Conservation (phyloP, 1,140 invertebrate genomes). For the Teleogryllus occipitalis region DNA sequence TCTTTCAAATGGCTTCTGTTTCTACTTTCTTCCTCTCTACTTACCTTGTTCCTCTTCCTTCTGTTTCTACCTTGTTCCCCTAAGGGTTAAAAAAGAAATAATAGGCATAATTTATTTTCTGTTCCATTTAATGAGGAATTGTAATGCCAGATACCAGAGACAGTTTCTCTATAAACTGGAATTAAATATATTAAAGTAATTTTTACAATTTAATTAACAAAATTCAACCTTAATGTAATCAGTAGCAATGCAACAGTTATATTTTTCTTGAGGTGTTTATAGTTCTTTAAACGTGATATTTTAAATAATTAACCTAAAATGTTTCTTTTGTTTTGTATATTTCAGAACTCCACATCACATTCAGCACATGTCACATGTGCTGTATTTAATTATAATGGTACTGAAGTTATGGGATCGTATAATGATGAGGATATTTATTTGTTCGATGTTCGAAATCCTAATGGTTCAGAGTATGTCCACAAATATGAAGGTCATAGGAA, state of each 20-base stretch:
- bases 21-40: too few relatives aligned
- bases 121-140: too few relatives aligned
- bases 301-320: neutral
- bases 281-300: neutral
- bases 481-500: constrained; percentile 73
- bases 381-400: constrained; percentile 84
- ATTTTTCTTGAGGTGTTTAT: neutral
- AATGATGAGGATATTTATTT: constrained; percentile 91
- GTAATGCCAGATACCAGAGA: too few relatives aligned
- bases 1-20: too few relatives aligned
- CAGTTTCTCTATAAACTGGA: too few relatives aligned
- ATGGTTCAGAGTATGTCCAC: constrained; percentile 55
- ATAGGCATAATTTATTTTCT: too few relatives aligned
- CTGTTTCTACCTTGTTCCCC: too few relatives aligned
- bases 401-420: constrained; percentile 84
- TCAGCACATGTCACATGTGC: constrained; percentile 69
- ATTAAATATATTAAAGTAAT: too few relatives aligned
- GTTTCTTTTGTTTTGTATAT: neutral
- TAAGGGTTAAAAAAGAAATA: too few relatives aligned
- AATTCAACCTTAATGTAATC: too few relatives aligned
- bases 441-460: constrained; percentile 59
- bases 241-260: neutral
- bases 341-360: neutral
- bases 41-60: too few relatives aligned
- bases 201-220: too few relatives aligned